A percentile compares a stretch with the other conserved stretches of the same genome.
These are phyloP conservation scores for Oegoconia quadripuncta DNA, from an alignment of 2,888 invertebrate species.

Conservation along the genomic window DNA sequence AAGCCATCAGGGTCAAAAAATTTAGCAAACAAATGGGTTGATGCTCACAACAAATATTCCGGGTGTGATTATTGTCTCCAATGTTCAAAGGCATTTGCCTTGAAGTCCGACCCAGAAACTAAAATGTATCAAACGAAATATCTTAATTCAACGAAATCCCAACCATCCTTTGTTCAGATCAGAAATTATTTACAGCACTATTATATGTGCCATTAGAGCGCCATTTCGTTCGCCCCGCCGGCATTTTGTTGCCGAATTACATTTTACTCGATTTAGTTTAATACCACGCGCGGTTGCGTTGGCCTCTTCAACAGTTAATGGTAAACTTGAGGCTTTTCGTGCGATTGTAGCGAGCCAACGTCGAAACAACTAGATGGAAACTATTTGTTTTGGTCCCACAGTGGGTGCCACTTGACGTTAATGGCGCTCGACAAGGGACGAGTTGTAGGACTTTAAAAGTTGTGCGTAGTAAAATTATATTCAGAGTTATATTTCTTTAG, in stretches of 20 bases:
- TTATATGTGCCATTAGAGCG: conserved; percentile 53
- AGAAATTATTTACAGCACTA: conserved; percentile 40
- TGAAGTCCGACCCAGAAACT: neutral
- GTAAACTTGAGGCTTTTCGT: conserved; percentile 30
- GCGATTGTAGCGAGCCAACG: conserved; percentile 1
- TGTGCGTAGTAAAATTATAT: too few relatives aligned
- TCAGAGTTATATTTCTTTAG: too few relatives aligned
- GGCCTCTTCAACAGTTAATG: conserved; percentile 36
- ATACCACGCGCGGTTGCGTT: conserved; percentile 43
- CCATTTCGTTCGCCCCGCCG: conserved; percentile 41
- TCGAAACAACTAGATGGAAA: neutral
- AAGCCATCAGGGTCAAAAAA: neutral
- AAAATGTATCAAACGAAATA: neutral
- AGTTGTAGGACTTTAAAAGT: neutral
- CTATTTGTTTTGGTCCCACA: conserved; percentile 5
- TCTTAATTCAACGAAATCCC: conserved; percentile 1
- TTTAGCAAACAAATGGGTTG: conserved; percentile 6
- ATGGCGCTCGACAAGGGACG: conserved; percentile 1
- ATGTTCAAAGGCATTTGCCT: conserved; percentile 1
- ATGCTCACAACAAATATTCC: conserved; percentile 4
- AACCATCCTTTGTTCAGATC: neutral
- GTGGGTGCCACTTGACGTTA: conserved; percentile 3
- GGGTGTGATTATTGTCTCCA: conserved; percentile 2
- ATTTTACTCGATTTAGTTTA: conserved; percentile 50
- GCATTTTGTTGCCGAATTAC: conserved; percentile 53